These are phyloP conservation scores for Podarcis raffonei DNA, from an alignment of 2,113 vertebrate species.

Conservation along the genomic window DNA sequence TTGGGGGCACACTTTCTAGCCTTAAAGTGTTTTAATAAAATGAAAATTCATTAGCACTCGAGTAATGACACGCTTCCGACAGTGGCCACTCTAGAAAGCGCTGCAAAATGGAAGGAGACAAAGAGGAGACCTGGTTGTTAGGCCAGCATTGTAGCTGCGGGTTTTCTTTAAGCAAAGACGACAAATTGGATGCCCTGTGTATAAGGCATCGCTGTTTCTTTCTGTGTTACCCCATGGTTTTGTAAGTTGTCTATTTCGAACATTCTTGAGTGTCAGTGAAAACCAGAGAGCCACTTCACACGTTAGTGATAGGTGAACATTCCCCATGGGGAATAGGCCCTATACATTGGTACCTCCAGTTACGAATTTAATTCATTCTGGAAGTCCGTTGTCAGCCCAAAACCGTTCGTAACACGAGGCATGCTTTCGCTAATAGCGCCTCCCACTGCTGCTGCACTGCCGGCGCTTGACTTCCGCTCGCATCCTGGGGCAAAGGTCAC, in stretches of 20 bases:
- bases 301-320: not conserved
- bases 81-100: conserved; percentile 6
- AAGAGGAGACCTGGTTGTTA: not conserved
- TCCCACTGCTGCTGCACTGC: too few relatives aligned
- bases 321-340: not conserved
- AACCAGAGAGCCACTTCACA: not conserved
- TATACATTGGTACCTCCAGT: not conserved
- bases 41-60: conserved; percentile 47
- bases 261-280: not conserved
- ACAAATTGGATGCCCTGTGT: not conserved
- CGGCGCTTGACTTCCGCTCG: too few relatives aligned
- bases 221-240: not conserved
- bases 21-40: conserved; percentile 57
- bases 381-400: too few relatives aligned
- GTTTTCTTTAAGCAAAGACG: conserved; percentile 8
- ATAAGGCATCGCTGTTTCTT: not conserved
- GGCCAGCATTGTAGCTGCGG: not conserved
- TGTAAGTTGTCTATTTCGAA: not conserved
- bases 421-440: too few relatives aligned
- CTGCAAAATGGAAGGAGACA: not conserved
- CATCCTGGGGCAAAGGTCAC: too few relatives aligned
- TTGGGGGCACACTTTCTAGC: conserved; percentile 38
- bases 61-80: conserved; percentile 27
- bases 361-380: too few relatives aligned
- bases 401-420: too few relatives aligned